Conservation (phyloP, 2,797 vertebrate species). For the Cyclura pinguis region DNA sequence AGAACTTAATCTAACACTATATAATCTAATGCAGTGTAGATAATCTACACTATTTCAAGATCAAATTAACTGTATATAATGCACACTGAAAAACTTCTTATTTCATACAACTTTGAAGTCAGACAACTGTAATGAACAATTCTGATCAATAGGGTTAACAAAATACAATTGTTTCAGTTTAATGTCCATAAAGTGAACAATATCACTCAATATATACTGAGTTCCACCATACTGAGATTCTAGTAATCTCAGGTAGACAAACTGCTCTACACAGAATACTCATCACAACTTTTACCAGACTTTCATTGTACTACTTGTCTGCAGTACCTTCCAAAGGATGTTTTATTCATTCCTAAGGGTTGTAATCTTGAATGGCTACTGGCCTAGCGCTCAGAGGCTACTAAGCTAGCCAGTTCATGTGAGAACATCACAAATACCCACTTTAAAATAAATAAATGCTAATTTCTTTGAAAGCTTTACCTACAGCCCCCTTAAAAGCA, state of each 20-base stretch:
- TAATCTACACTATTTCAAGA: not conserved
- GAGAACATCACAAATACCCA: not conserved
- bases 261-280: not conserved
- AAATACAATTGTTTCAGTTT: not conserved
- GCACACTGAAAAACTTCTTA: not conserved
- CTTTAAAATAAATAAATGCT: not conserved
- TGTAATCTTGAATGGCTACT: not conserved
- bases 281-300: not conserved
- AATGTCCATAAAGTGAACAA: slow-evolving; percentile 27
- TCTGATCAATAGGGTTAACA: slow-evolving; percentile 2
- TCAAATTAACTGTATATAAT: not conserved
- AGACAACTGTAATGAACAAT: slow-evolving; percentile 47
- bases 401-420: not conserved
- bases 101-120: slow-evolving; percentile 18
- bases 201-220: not conserved
- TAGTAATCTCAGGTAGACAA: not conserved
- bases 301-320: not conserved
- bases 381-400: not conserved
- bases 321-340: too few relatives aligned
- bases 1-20: not conserved
- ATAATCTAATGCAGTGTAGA: not conserved
- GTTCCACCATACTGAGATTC: not conserved
- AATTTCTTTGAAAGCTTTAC: not conserved
- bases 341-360: too few relatives aligned
- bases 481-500: not conserved